These are phyloP conservation scores for Tetragnatha versicolor DNA, from an alignment of 1,140 invertebrate species.

Conservation along the genomic window DNA sequence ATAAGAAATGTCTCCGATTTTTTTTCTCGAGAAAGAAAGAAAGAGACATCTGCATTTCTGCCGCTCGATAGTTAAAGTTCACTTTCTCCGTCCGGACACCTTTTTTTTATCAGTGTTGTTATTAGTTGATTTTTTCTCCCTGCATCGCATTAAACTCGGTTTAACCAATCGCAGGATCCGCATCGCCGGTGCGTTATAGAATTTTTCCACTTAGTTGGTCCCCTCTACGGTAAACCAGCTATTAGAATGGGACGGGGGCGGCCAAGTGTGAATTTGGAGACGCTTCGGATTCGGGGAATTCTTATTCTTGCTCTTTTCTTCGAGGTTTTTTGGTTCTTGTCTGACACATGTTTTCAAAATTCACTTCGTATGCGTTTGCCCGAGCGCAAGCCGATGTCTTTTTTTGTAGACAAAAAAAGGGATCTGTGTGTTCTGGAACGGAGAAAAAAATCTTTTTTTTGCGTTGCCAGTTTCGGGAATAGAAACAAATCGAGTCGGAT, in stretches of 20 bases:
- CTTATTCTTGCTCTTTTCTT: not conserved
- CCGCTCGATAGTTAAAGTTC: slow-evolving; percentile 24
- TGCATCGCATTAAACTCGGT: slow-evolving; percentile 29
- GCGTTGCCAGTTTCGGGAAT: too few species aligned
- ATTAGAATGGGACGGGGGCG: slow-evolving; percentile 24
- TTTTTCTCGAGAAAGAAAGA: too few species aligned
- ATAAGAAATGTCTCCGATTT: slow-evolving; percentile 40
- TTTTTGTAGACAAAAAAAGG: too few species aligned
- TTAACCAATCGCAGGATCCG: slow-evolving; percentile 30
- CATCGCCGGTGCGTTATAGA: slow-evolving; percentile 14
- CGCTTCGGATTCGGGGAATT: not conserved
- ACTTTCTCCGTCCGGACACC: not conserved
- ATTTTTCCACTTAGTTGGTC: slow-evolving; percentile 20
- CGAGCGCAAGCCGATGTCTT: too few species aligned
- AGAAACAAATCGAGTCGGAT: too few species aligned
- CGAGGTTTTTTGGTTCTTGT: not conserved
- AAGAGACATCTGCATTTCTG: slow-evolving; percentile 42
- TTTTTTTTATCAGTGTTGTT: slow-evolving; percentile 3
- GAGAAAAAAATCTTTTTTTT: too few species aligned
- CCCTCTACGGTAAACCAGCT: slow-evolving; percentile 15
- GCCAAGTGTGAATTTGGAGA: slow-evolving; percentile 16
- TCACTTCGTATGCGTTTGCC: not conserved
- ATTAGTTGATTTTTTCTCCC: slow-evolving; percentile 1
- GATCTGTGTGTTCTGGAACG: too few species aligned
- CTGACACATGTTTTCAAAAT: slow-evolving; percentile 24